phyloP scores from a whole-genome alignment of 2,888 invertebrate species.

The Fabriciana adippe region DNA sequence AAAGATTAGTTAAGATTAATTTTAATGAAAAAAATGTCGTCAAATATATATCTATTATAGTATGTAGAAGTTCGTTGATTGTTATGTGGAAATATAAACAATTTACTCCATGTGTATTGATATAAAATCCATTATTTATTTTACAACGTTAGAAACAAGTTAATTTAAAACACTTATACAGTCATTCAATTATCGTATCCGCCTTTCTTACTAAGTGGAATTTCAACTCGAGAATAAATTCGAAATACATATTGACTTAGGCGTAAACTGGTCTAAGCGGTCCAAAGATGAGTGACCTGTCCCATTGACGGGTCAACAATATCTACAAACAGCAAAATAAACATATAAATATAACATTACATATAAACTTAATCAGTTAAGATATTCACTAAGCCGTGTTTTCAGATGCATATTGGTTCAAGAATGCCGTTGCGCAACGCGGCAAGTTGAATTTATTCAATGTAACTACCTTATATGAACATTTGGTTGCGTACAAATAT shows the following conservation, averaged over 20 bases:
- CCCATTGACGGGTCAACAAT: constrained; percentile 13
- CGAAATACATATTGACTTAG: constrained; percentile 17
- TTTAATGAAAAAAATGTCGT: no score
- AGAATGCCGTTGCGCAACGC: constrained; percentile 40
- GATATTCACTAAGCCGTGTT: constrained; percentile 29
- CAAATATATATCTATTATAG: no score
- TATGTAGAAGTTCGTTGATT: no score
- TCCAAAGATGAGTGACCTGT: constrained; percentile 18
- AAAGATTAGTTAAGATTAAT: no score
- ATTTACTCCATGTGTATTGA: background rate
- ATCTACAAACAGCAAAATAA: constrained; percentile 12
- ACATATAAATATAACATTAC: constrained; percentile 27
- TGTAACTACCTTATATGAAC: constrained; percentile 34
- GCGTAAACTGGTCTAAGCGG: constrained; percentile 19
- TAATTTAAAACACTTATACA: constrained; percentile 1
- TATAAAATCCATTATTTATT: background rate
- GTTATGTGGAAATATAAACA: background rate
- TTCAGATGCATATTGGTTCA: constrained; percentile 39
- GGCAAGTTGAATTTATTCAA: constrained; percentile 38
- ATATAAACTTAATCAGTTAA: constrained; percentile 30
- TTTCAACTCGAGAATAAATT: constrained; percentile 9
- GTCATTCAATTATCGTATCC: background rate
- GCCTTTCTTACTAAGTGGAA: constrained; percentile 8
- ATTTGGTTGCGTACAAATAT: constrained; percentile 24
- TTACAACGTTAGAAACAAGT: background rate